A percentile compares a stretch with the other conserved stretches of the same genome.
phyloP scores from a whole-genome alignment of 2,113 vertebrate species.

The Stomatorhinus ivindoensis region DNA sequence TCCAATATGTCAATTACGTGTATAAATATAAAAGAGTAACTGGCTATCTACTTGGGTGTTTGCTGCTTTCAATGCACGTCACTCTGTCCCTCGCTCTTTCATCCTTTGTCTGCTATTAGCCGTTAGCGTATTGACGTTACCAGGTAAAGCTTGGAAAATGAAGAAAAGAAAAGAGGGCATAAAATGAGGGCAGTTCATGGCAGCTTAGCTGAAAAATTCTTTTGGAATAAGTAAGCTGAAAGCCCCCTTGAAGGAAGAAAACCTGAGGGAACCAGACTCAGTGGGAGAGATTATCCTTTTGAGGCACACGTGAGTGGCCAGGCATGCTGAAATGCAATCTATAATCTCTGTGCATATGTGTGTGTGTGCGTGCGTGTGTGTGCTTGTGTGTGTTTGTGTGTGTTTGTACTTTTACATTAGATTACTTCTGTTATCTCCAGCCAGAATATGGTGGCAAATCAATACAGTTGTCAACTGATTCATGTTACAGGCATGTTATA shows the following conservation, averaged over 20 bases:
- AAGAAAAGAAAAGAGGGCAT: not conserved
- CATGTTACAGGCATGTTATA: not conserved
- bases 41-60: not conserved
- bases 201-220: conserved; percentile 6
- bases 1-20: not conserved
- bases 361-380: not conserved
- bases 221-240: conserved; percentile 7
- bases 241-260: conserved; percentile 1
- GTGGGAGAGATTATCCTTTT: not conserved
- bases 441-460: not conserved
- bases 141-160: not conserved
- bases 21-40: not conserved
- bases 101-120: not conserved
- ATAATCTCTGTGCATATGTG: not conserved
- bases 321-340: not conserved
- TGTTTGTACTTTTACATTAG: not conserved
- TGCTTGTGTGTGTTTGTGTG: not conserved
- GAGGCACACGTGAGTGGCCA: not conserved
- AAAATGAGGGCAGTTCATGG: conserved; percentile 8
- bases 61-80: not conserved
- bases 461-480: not conserved
- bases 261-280: not conserved
- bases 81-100: not conserved
- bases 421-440: not conserved
- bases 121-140: not conserved